A percentile compares a stretch with the other conserved stretches of the same genome.
Conservation (phyloP, 2,888 invertebrate genomes). For the Autographa pulchrina region DNA sequence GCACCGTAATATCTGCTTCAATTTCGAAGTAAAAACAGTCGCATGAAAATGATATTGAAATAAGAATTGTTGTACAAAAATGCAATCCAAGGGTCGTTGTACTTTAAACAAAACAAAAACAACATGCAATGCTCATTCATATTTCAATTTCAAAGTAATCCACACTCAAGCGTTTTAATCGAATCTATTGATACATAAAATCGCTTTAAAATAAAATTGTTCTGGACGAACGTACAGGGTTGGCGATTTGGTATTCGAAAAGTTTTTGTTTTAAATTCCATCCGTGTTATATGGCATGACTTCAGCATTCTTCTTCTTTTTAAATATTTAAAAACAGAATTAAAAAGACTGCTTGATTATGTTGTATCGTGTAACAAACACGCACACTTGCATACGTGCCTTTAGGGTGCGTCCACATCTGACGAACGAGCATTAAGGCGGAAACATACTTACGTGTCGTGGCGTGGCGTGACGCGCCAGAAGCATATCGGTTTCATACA, state of each 20-base stretch:
- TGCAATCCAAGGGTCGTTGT: background rate
- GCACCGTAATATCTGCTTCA: background rate
- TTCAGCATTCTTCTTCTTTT: background rate
- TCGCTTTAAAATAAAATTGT: slow-evolving; percentile 30
- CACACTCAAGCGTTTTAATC: slow-evolving; percentile 19
- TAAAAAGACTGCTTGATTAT: no score
- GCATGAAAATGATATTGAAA: background rate
- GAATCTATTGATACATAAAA: slow-evolving; percentile 31
- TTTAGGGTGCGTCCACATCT: no score
- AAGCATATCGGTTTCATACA: no score
- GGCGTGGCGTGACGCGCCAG: no score
- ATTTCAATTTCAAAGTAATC: slow-evolving; percentile 33
- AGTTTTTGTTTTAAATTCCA: background rate
- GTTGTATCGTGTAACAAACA: no score
- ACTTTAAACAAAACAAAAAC: slow-evolving; percentile 11
- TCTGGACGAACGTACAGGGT: slow-evolving; percentile 16
- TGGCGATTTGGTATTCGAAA: slow-evolving; percentile 1
- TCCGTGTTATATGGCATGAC: background rate
- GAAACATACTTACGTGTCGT: no score
- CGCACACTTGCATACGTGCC: no score
- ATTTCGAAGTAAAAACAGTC: background rate
- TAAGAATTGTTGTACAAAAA: background rate
- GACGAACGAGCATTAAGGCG: no score
- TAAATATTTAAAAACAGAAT: background rate
- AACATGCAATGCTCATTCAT: slow-evolving; percentile 33